Evolutionary conservation across 2,888 invertebrate genomes (phyloP).

Genomic region (Pheosia tremula): DNA sequence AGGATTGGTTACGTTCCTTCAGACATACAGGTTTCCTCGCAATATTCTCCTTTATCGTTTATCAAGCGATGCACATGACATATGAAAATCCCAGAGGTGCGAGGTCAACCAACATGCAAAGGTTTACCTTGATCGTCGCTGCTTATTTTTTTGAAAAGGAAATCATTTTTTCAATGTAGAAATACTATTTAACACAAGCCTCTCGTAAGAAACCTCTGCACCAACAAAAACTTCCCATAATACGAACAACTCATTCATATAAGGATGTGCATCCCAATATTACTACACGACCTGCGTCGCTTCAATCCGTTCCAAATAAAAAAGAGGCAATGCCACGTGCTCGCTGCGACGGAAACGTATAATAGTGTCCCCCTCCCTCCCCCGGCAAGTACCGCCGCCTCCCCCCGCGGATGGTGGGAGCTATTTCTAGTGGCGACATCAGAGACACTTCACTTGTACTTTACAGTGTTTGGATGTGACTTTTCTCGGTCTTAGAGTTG

Average conservation of each 20-base stretch:
- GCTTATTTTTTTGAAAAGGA: too few relatives aligned
- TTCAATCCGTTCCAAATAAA: constrained; percentile 38
- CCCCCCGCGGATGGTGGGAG: constrained; percentile 50
- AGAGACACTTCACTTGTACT: constrained; percentile 76
- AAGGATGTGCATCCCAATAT: constrained; percentile 29
- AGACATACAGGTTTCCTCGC: neutral
- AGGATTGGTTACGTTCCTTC: too few relatives aligned
- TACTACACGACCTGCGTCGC: constrained; percentile 29
- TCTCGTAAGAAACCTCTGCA: neutral
- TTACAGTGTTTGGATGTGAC: constrained; percentile 65
- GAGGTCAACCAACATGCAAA: too few relatives aligned
- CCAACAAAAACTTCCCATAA: neutral
- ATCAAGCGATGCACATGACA: too few relatives aligned
- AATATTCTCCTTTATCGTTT: neutral
- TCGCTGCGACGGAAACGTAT: constrained; percentile 62
- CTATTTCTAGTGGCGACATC: constrained; percentile 66
- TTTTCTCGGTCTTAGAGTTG: constrained; percentile 52
- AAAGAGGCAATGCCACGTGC: constrained; percentile 65
- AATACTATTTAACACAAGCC: neutral
- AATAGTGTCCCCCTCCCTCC: constrained; percentile 11
- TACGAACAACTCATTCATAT: constrained; percentile 9
- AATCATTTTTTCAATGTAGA: too few relatives aligned
- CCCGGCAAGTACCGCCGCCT: constrained; percentile 28
- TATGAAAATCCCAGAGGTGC: too few relatives aligned
- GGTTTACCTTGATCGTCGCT: too few relatives aligned